Evolutionary conservation across 1,140 invertebrate genomes (phyloP).

Genomic region (Aphelenchoides besseyi): DNA sequence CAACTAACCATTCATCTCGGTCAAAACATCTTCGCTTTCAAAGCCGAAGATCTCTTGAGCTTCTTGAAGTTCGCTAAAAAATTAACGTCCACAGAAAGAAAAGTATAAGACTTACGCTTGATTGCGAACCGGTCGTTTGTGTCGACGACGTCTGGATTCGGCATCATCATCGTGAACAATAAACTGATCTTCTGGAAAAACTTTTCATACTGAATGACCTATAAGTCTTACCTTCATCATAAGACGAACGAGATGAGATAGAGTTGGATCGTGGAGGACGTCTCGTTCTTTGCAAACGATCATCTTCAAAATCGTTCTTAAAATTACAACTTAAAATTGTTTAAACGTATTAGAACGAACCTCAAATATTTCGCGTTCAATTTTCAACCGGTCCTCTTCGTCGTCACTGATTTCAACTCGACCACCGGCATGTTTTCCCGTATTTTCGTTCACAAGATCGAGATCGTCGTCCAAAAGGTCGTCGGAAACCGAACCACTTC

Average conservation of each 20-base stretch:
- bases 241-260: not conserved
- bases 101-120: slow-evolving; percentile 12
- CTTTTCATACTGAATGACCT: not conserved
- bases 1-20: slow-evolving; percentile 67
- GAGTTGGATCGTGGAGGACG: slow-evolving; percentile 4
- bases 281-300: slow-evolving; percentile 64
- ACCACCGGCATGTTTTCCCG: slow-evolving; percentile 75
- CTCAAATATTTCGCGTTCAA: slow-evolving; percentile 70
- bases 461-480: slow-evolving; percentile 94
- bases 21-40: slow-evolving; percentile 81
- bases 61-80: slow-evolving; percentile 73
- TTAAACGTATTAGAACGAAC: slow-evolving; percentile 2
- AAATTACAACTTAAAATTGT: slow-evolving; percentile 2
- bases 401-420: slow-evolving; percentile 64
- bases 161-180: slow-evolving; percentile 49
- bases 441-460: slow-evolving; percentile 94
- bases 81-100: slow-evolving; percentile 15
- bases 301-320: slow-evolving; percentile 35
- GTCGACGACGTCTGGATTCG: slow-evolving; percentile 16
- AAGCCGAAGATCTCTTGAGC: slow-evolving; percentile 99
- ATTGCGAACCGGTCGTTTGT: not conserved
- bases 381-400: slow-evolving; percentile 73
- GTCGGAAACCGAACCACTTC: slow-evolving; percentile 67
- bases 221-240: slow-evolving; percentile 16
- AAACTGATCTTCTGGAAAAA: slow-evolving; percentile 34